Base-by-base conservation (phyloP, 2,888 invertebrate genomes). In the Aphidius colemani region DNA sequence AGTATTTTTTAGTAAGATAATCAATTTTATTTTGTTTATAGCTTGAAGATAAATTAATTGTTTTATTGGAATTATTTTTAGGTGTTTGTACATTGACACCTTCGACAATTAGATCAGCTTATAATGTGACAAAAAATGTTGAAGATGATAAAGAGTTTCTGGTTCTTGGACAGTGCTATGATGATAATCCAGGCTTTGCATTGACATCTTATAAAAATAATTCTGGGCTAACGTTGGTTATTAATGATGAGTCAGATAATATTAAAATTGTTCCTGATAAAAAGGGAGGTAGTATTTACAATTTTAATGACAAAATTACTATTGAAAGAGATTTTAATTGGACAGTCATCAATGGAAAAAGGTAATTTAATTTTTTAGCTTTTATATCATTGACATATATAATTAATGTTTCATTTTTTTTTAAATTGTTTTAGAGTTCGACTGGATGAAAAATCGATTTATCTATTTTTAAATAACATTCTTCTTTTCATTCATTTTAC, bases 401-500 rank as follows among this genome's bases (percentile, higher is more conserved):
- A 30, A 56, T 57, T 45, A 30, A 45, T 46, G 30, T 40, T 13
- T 56, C 53, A 51, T 59, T 50, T 55, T 49, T 45, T 41, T 55
- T 7, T 7, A 61, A 63, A 64, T 40, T 57, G 51, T 70, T 75
- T 44, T 68, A 79, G 79, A 68, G 67, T 78, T 51, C 71, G 78
- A 67, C 62, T 75, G 67, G 74, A 75, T 59, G 68, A 69, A 11
- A 69, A 70, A 46, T 70, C 74, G 30, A 71, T 78, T 46, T 77
- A 81, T 66, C 58, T 81, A 53, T 67, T 79, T 51, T 66, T 77
- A 59, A 71, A 75, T n/a, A 76, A 78, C 63, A 72, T 73, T 59
- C 67, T 78, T 53, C 69, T 80, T 49, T 81, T 75, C 39, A 66
- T 79, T 64, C 80, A 81, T 53, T 80, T 79, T 74, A 80, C 79